These are phyloP conservation scores for Catocala fraxini DNA, from an alignment of 2,888 invertebrate genomes.

Conservation along the genomic window DNA sequence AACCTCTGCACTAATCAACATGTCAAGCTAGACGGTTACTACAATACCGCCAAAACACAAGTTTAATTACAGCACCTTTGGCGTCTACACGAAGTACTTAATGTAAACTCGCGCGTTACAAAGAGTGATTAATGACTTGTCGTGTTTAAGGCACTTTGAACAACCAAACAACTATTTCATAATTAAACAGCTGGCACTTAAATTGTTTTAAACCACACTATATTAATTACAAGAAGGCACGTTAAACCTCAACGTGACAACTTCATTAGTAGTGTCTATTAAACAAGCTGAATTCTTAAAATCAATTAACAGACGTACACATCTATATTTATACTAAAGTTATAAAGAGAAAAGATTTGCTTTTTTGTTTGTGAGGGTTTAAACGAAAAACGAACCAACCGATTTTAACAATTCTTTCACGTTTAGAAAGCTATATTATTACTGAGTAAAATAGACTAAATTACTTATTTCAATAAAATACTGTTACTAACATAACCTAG, in stretches of 20 bases:
- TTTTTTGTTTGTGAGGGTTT: too few relatives aligned
- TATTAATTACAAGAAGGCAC: conserved; percentile 12
- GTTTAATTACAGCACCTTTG: conserved; percentile 38
- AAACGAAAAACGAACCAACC: too few relatives aligned
- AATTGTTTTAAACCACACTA: conserved; percentile 22
- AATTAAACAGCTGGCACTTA: conserved; percentile 26
- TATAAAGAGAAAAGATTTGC: too few relatives aligned
- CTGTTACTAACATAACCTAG: too few relatives aligned
- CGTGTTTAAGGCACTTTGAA: conserved; percentile 26
- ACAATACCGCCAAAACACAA: conserved; percentile 32
- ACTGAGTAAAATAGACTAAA: too few relatives aligned
- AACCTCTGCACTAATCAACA: background rate
- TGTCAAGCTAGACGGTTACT: conserved; percentile 12
- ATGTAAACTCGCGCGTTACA: conserved; percentile 35
- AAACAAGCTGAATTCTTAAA: too few relatives aligned
- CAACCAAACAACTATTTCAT: conserved; percentile 33
- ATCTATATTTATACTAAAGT: too few relatives aligned
- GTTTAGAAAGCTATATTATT: too few relatives aligned
- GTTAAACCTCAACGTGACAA: conserved; percentile 4
- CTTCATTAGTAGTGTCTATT: background rate
- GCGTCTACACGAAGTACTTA: conserved; percentile 32
- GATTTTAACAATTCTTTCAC: too few relatives aligned
- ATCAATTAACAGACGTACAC: too few relatives aligned
- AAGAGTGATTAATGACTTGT: conserved; percentile 41
- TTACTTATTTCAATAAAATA: too few relatives aligned